Conservation (phyloP, 92 coral and sea anemone genomes). For the Siderastrea radians region DNA sequence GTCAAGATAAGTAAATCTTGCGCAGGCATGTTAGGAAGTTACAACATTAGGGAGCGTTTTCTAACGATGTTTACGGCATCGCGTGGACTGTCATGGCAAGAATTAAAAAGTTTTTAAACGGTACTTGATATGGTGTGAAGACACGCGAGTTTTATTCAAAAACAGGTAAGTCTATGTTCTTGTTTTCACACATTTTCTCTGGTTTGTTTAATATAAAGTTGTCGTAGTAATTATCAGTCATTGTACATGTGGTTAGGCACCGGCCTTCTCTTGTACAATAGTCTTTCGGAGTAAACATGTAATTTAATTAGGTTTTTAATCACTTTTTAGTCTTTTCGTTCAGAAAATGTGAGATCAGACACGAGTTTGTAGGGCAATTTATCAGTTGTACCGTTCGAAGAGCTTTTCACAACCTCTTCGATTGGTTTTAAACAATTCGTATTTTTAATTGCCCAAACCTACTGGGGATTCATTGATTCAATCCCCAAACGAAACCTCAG, state of each 20-base stretch:
- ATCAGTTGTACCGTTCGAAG: neutral
- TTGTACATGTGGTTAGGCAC: neutral
- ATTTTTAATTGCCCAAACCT: too few species aligned
- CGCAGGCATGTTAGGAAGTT: neutral
- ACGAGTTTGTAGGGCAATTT: neutral
- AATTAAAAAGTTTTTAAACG: neutral
- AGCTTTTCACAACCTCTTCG: neutral
- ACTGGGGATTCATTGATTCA: too few species aligned
- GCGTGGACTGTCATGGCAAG: neutral
- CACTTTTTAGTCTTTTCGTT: neutral
- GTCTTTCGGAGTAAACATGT: conserved; percentile 7
- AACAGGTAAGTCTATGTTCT: conserved; percentile 15
- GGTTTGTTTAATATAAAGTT: conserved; percentile 7
- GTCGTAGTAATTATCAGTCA: conserved; percentile 24
- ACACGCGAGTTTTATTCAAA: conserved; percentile 12
- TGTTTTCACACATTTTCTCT: conserved; percentile 16
- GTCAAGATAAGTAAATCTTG: neutral
- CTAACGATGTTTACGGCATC: neutral
- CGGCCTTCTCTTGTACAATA: neutral
- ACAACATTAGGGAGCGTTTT: neutral
- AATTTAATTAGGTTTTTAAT: conserved; percentile 23
- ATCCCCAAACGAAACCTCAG: too few species aligned
- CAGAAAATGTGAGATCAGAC: too few species aligned
- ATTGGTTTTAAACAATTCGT: too few species aligned
- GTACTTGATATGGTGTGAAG: conserved; percentile 24